A percentile compares a stretch with the other conserved stretches of the same genome.
phyloP scores from a whole-genome alignment of 2,888 invertebrate genomes.

The Acleris literana region DNA sequence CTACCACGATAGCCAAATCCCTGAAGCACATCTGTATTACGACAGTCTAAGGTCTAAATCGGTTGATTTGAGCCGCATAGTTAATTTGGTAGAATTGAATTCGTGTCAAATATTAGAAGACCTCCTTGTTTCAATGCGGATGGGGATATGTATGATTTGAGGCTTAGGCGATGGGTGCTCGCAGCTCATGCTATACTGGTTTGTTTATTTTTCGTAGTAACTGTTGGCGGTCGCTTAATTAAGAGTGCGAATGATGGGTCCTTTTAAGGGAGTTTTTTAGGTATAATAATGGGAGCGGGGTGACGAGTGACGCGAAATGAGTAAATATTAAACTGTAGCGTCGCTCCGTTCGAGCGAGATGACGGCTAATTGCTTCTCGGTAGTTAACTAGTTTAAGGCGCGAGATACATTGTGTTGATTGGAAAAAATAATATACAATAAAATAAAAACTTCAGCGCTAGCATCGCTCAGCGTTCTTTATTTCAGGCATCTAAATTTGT shows the following conservation, averaged over 20 bases:
- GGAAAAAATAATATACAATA: no score
- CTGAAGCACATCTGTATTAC: constrained; percentile 37
- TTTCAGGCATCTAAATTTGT: no score
- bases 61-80: constrained; percentile 19
- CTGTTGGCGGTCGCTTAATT: constrained; percentile 68
- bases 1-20: constrained; percentile 26
- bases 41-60: constrained; percentile 44
- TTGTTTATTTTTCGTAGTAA: constrained; percentile 60
- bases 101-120: constrained; percentile 56
- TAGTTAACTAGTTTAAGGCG: no score
- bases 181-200: constrained; percentile 59
- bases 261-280: constrained; percentile 65
- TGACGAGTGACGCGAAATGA: constrained; percentile 49
- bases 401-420: no score
- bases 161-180: constrained; percentile 38
- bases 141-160: constrained; percentile 40
- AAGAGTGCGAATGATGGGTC: constrained; percentile 75
- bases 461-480: no score
- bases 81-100: constrained; percentile 36
- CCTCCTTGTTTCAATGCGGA: constrained; percentile 50
- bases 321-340: constrained; percentile 42
- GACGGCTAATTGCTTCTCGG: constrained; percentile 21
- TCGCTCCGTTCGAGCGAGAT: constrained; percentile 13
- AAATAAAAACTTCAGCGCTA: no score
- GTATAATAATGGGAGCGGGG: constrained; percentile 54